Evolutionary conservation across 2,113 vertebrate species (phyloP).

Genomic region (Pipra filicauda): DNA sequence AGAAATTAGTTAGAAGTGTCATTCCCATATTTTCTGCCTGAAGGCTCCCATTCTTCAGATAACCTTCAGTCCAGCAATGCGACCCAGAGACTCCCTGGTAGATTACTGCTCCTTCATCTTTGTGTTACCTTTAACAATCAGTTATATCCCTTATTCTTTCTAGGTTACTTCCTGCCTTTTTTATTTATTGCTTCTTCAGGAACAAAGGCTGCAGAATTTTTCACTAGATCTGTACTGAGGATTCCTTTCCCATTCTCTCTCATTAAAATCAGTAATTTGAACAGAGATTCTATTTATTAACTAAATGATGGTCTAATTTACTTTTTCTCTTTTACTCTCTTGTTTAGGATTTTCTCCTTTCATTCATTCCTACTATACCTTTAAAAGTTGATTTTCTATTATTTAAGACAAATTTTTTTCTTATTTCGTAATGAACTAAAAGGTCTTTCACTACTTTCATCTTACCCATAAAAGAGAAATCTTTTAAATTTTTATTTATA

Average conservation of each 20-base stretch:
- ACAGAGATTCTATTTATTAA: neutral
- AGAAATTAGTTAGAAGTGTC: neutral
- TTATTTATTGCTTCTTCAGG: neutral
- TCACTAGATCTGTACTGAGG: neutral
- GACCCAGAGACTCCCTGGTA: neutral
- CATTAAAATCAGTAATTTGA: neutral
- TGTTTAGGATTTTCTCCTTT: neutral
- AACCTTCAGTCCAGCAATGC: neutral
- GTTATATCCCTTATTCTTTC: neutral
- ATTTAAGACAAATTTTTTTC: neutral
- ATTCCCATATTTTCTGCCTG: neutral
- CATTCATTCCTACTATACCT: neutral
- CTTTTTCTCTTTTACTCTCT: neutral
- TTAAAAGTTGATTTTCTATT: neutral
- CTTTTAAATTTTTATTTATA: neutral
- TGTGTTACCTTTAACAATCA: neutral
- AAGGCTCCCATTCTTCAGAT: neutral
- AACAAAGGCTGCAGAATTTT: neutral
- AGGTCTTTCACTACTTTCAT: neutral
- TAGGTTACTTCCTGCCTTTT: neutral
- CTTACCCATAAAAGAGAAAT: neutral
- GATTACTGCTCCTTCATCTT: neutral
- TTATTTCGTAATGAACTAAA: neutral
- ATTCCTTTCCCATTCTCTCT: neutral
- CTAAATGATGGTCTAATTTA: neutral